These are phyloP conservation scores for Trochalopteron elliotii DNA, from an alignment of 2,113 vertebrate genomes.

Conservation along the genomic window DNA sequence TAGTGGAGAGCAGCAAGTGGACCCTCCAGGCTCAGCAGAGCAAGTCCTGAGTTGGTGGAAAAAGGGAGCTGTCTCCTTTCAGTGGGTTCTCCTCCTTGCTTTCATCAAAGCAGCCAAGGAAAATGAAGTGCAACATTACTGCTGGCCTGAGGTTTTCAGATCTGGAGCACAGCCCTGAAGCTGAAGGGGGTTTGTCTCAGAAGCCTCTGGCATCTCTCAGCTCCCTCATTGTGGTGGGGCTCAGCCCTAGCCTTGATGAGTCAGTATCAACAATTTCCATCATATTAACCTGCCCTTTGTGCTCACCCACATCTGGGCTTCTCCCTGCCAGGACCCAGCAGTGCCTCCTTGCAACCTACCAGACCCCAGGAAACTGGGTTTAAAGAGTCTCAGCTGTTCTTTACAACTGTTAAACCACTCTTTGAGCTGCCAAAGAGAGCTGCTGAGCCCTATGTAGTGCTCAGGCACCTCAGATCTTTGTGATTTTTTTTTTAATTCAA, in stretches of 20 bases:
- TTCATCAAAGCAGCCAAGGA: not conserved
- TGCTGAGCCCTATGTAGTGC: not conserved
- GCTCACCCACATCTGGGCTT: not conserved
- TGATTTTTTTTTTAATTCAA: not conserved
- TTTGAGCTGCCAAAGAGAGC: not conserved
- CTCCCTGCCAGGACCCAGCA: not conserved
- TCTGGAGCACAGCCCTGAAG: not conserved
- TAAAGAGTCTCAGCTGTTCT: not conserved
- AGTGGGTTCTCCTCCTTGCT: not conserved
- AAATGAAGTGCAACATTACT: not conserved
- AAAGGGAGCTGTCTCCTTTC: not conserved
- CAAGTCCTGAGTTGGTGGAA: not conserved
- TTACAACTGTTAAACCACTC: not conserved
- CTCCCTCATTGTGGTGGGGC: rapidly evolving
- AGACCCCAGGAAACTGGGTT: not conserved
- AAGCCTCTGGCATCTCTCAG: not conserved
- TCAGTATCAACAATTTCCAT: not conserved
- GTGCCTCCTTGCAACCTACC: not conserved
- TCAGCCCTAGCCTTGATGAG: not conserved
- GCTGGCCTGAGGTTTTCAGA: not conserved
- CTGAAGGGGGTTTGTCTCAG: not conserved
- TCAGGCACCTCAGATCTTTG: not conserved
- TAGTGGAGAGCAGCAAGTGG: not conserved
- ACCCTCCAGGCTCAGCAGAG: not conserved
- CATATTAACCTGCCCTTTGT: not conserved